These are phyloP conservation scores for Agrypnia vestita DNA, from an alignment of 1,140 invertebrate genomes.

Conservation along the genomic window DNA sequence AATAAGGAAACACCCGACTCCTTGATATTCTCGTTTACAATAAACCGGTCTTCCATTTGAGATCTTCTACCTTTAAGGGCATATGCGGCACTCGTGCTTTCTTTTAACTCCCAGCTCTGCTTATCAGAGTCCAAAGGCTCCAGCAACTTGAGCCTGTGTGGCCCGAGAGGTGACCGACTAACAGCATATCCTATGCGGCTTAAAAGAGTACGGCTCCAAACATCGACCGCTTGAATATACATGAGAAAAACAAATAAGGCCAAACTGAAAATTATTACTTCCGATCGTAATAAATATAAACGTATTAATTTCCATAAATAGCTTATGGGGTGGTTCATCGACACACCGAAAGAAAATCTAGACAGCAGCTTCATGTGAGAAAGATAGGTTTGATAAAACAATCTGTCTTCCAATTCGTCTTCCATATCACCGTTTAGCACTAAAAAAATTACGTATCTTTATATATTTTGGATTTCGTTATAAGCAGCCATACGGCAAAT, in stretches of 20 bases:
- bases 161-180: constrained; percentile 74
- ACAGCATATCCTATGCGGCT: constrained; percentile 82
- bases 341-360: constrained; percentile 82
- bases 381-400: constrained; percentile 87
- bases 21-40: constrained; percentile 84
- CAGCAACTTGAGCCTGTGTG: constrained; percentile 73
- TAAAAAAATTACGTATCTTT: background rate
- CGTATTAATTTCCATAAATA: constrained; percentile 84
- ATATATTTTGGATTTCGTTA: background rate
- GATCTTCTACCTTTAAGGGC: constrained; percentile 91
- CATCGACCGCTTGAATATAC: constrained; percentile 85
- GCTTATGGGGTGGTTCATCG: constrained; percentile 78
- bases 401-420: constrained; percentile 90
- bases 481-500: background rate
- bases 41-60: constrained; percentile 95
- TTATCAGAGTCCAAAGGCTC: constrained; percentile 75
- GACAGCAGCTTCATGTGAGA: constrained; percentile 88
- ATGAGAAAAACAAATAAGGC: constrained; percentile 80
- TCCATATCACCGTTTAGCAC: constrained; percentile 76
- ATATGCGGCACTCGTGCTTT: constrained; percentile 85
- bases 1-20: constrained; percentile 87
- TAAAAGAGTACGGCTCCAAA: constrained; percentile 84
- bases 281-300: constrained; percentile 83
- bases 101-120: constrained; percentile 84
- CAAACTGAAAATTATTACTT: constrained; percentile 80